These are phyloP conservation scores for Rotaria socialis DNA, from an alignment of 2,888 invertebrate species.

Conservation along the genomic window DNA sequence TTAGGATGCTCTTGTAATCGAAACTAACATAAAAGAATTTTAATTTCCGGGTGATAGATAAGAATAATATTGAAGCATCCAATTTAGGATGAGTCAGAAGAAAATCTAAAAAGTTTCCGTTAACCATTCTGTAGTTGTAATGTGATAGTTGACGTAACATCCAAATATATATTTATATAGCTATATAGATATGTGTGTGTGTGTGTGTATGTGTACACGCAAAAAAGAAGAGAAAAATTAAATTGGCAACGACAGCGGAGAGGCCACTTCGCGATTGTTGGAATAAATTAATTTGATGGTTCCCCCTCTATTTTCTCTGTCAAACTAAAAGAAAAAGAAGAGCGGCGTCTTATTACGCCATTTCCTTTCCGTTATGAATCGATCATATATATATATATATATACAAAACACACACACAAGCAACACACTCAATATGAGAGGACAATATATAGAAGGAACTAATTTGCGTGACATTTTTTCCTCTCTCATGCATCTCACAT, in stretches of 20 bases:
- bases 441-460: slow-evolving; percentile 14
- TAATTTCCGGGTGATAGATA: neutral
- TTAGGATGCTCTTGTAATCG: neutral
- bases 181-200: neutral
- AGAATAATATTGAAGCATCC: neutral
- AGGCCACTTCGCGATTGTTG: slow-evolving; percentile 4
- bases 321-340: neutral
- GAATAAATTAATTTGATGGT: slow-evolving; percentile 25
- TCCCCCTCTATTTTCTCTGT: neutral
- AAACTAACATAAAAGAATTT: neutral
- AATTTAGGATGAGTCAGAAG: neutral
- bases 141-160: neutral
- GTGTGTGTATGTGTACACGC: neutral
- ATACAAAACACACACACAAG: neutral
- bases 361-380: slow-evolving; percentile 26
- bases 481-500: slow-evolving; percentile 20
- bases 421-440: neutral
- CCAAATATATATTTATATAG: neutral
- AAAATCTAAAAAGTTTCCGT: neutral
- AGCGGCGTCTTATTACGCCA: slow-evolving; percentile 29
- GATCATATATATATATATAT: slow-evolving; percentile 1
- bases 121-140: neutral
- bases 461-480: slow-evolving; percentile 24
- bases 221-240: neutral
- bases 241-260: slow-evolving; percentile 4